Conservation (phyloP, 1,140 invertebrate genomes). For the Diprion similis region DNA sequence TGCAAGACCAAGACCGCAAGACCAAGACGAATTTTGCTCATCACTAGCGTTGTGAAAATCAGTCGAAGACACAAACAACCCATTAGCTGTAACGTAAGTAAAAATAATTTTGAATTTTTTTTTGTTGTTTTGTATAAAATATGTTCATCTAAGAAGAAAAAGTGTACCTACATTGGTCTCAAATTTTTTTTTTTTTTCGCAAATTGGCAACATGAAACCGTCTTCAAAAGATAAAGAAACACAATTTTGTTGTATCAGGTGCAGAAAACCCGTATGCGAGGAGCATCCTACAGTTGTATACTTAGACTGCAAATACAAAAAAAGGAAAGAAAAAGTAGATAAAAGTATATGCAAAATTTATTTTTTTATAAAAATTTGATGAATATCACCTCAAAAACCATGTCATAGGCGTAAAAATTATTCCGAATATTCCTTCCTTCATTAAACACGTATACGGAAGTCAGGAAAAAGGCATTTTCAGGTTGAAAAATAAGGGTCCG, state of each 20-base stretch:
- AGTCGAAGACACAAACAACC: too few species aligned
- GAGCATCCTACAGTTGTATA: too few species aligned
- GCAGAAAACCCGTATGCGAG: too few species aligned
- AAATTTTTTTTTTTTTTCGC: background rate
- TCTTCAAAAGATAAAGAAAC: slow-evolving; percentile 3
- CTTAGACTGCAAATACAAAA: too few species aligned
- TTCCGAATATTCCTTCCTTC: slow-evolving; percentile 15
- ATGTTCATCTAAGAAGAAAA: background rate
- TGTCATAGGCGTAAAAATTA: slow-evolving; percentile 14
- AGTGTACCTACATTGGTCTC: background rate
- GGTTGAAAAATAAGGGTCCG: slow-evolving; percentile 14
- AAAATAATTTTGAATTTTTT: too few species aligned
- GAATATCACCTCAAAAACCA: slow-evolving; percentile 9
- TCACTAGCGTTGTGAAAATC: too few species aligned
- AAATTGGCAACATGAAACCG: background rate
- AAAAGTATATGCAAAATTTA: too few species aligned
- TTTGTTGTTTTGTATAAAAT: background rate
- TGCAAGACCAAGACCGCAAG: too few species aligned
- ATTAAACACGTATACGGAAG: slow-evolving; percentile 16
- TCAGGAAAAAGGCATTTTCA: slow-evolving; percentile 12
- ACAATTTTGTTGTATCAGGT: too few species aligned
- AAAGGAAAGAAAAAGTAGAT: too few species aligned
- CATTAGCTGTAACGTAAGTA: too few species aligned
- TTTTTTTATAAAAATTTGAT: slow-evolving; percentile 15
- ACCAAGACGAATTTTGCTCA: too few species aligned